Evolutionary conservation across 2,113 vertebrate genomes (phyloP).

Genomic region (Thryonomys swinderianus): DNA sequence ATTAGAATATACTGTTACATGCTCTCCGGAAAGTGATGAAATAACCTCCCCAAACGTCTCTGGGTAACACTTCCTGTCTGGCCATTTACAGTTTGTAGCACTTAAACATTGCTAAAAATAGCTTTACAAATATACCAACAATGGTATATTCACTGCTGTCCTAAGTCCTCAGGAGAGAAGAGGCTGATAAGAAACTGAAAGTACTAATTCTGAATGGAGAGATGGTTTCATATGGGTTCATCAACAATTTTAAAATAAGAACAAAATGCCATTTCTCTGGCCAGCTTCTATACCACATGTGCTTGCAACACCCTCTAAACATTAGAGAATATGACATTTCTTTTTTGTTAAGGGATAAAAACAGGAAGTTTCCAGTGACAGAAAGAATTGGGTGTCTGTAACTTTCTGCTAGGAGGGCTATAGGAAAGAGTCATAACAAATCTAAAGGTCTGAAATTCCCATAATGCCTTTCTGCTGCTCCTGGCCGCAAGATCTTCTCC

Average conservation of each 20-base stretch:
- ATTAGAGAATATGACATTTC: not conserved
- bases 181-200: not conserved
- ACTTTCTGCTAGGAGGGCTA: not conserved
- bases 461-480: not conserved
- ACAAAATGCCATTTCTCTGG: conserved; percentile 42
- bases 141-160: conserved; percentile 38
- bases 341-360: not conserved
- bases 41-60: not conserved
- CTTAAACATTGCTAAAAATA: conserved; percentile 21
- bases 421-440: not conserved
- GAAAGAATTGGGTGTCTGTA: not conserved
- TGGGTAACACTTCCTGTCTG: conserved; percentile 3
- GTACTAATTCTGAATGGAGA: conserved; percentile 18
- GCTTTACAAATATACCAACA: conserved; percentile 22
- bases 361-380: not conserved
- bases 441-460: not conserved
- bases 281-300: not conserved
- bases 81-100: not conserved
- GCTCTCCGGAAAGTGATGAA: not conserved
- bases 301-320: not conserved
- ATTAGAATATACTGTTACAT: not conserved
- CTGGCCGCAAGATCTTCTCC: not conserved
- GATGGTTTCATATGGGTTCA: not conserved
- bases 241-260: conserved; percentile 27
- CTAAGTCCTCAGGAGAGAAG: not conserved